Evolutionary conservation across 2,888 invertebrate species (phyloP).

Genomic region (Caenorhabditis virilis): DNA sequence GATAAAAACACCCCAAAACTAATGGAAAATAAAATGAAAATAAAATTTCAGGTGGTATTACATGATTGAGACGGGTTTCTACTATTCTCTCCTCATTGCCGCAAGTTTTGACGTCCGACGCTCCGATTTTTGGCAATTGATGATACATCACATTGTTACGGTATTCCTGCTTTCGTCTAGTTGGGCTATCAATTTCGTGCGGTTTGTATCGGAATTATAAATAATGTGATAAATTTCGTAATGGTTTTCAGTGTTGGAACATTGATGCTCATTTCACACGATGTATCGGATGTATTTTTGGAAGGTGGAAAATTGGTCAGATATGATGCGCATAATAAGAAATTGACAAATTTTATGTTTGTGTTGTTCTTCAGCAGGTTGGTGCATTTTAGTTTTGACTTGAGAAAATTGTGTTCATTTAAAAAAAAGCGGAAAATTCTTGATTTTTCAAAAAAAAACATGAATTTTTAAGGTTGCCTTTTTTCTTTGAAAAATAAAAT

Average conservation of each 20-base stretch:
- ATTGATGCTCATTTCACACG: slow-evolving; percentile 70
- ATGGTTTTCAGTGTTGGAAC: slow-evolving; percentile 61
- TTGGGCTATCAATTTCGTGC: slow-evolving; percentile 66
- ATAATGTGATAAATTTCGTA: not conserved
- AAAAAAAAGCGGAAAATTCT: not conserved
- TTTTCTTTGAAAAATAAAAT: too few species aligned
- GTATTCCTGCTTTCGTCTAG: slow-evolving; percentile 70
- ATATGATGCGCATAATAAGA: slow-evolving; percentile 50
- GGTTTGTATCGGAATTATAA: slow-evolving; percentile 13
- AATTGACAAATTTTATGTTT: slow-evolving; percentile 55
- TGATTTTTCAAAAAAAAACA: not conserved
- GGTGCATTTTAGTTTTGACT: too few species aligned
- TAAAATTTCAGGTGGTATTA: slow-evolving; percentile 70
- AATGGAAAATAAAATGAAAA: not conserved
- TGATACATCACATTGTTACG: slow-evolving; percentile 71
- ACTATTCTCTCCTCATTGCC: slow-evolving; percentile 69
- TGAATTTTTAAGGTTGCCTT: too few species aligned
- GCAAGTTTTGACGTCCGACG: slow-evolving; percentile 69
- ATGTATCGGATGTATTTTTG: slow-evolving; percentile 70
- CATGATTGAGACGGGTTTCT: slow-evolving; percentile 71
- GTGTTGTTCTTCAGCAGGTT: slow-evolving; percentile 57
- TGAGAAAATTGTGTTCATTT: not conserved
- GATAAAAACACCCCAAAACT: not conserved
- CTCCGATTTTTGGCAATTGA: slow-evolving; percentile 71
- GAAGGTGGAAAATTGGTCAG: slow-evolving; percentile 68